A percentile compares a stretch with the other conserved stretches of the same genome.
These are phyloP conservation scores for Podarcis raffonei DNA, from an alignment of 2,113 vertebrate genomes.

Conservation along the genomic window DNA sequence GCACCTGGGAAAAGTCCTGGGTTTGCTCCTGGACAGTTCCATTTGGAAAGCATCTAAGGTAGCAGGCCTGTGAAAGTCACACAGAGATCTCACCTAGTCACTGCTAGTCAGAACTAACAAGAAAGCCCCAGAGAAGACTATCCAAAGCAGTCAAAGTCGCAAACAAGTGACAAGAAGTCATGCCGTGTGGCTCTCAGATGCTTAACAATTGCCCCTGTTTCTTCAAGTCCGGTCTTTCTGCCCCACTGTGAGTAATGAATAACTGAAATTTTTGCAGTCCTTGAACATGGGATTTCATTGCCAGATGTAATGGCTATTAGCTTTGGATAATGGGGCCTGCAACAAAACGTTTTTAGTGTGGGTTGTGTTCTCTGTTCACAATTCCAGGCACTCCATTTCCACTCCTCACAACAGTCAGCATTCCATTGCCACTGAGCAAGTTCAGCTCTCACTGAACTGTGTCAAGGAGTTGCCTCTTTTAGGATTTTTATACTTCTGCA, in stretches of 20 bases:
- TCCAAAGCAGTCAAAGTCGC: neutral
- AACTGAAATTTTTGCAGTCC: neutral
- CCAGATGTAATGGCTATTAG: neutral
- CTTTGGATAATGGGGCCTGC: neutral
- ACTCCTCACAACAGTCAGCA: neutral
- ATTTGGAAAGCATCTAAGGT: neutral
- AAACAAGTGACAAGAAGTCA: neutral
- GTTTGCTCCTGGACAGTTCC: no score
- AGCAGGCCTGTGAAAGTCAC: neutral
- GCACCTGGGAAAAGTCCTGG: neutral
- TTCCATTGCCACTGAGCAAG: neutral
- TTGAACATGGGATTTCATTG: neutral
- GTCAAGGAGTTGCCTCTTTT: neutral
- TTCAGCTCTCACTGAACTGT: neutral
- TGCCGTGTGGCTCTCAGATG: neutral
- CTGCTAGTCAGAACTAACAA: neutral
- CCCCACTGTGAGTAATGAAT: neutral
- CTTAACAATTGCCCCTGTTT: neutral
- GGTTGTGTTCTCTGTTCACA: neutral
- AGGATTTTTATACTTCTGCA: no score
- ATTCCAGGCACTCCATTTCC: neutral
- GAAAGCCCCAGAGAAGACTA: neutral
- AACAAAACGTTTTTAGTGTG: neutral
- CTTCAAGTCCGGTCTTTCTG: neutral
- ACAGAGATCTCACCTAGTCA: neutral